Conservation (phyloP, 2,888 invertebrate species). For the Dasypogon diadema region DNA sequence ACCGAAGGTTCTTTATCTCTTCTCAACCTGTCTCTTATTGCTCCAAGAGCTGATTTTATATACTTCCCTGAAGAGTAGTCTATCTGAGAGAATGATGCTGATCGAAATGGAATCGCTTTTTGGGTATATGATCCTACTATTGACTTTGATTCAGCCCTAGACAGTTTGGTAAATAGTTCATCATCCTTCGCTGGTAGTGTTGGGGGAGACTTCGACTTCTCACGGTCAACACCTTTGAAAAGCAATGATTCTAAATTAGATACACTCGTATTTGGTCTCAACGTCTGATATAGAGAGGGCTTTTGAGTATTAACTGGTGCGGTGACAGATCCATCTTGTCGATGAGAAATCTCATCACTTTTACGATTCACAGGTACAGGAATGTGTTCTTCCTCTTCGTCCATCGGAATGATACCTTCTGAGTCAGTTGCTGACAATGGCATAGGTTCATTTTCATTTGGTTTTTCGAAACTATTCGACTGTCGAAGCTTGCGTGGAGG, state of each 20-base stretch:
- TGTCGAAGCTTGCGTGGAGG: conserved; percentile 71
- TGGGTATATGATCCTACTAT: conserved; percentile 75
- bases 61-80: conserved; percentile 78
- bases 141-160: conserved; percentile 73
- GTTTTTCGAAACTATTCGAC: conserved; percentile 69
- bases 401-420: conserved; percentile 61
- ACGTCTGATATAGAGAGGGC: conserved; percentile 54
- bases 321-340: neutral
- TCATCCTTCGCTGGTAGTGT: conserved; percentile 60
- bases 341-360: conserved; percentile 45
- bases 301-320: conserved; percentile 52
- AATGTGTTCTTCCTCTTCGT: conserved; percentile 58
- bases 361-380: conserved; percentile 51
- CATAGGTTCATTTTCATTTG: conserved; percentile 56
- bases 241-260: conserved; percentile 65
- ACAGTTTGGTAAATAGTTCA: conserved; percentile 67
- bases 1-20: conserved; percentile 63
- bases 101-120: conserved; percentile 80
- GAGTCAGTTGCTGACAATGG: conserved; percentile 50
- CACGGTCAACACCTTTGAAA: conserved; percentile 59
- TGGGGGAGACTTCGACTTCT: conserved; percentile 61
- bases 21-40: conserved; percentile 64
- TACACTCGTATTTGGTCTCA: conserved; percentile 64
- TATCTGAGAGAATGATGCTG: conserved; percentile 89
- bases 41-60: conserved; percentile 67